phyloP scores from a whole-genome alignment of 2,797 vertebrate genomes.

The Pyrocephalus nanus region DNA sequence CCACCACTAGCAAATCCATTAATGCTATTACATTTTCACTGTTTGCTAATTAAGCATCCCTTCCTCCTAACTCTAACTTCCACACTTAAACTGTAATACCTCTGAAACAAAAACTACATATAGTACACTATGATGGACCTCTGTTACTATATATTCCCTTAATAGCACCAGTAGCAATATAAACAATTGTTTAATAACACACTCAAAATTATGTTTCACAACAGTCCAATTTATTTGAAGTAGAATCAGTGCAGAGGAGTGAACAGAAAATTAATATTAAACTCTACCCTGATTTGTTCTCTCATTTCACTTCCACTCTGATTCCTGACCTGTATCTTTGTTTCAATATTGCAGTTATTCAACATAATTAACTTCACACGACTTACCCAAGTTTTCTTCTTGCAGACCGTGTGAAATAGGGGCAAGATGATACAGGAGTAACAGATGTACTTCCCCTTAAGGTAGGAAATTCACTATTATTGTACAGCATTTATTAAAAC shows the following conservation, averaged over 20 bases:
- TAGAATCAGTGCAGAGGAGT: neutral
- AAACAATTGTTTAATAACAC: neutral
- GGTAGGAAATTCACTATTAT: constrained; percentile 34
- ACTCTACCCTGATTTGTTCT: neutral
- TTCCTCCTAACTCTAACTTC: neutral
- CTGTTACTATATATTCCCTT: neutral
- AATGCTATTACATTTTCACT: neutral
- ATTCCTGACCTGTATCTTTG: neutral
- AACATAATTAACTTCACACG: neutral
- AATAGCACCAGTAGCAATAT: neutral
- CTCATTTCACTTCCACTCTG: neutral
- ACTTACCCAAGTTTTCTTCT: constrained; percentile 72
- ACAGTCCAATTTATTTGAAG: neutral
- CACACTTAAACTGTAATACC: neutral
- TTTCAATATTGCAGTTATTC: neutral
- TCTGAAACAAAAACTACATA: neutral
- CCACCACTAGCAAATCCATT: neutral
- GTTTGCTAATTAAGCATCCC: neutral
- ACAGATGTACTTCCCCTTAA: constrained; percentile 32
- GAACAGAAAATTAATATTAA: neutral
- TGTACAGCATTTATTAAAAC: neutral
- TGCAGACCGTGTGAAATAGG: constrained; percentile 52
- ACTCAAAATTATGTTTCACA: neutral
- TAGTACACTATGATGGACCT: neutral
- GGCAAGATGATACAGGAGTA: constrained; percentile 49